Conservation (phyloP, 2,113 vertebrate genomes). For the Channa maculata region DNA sequence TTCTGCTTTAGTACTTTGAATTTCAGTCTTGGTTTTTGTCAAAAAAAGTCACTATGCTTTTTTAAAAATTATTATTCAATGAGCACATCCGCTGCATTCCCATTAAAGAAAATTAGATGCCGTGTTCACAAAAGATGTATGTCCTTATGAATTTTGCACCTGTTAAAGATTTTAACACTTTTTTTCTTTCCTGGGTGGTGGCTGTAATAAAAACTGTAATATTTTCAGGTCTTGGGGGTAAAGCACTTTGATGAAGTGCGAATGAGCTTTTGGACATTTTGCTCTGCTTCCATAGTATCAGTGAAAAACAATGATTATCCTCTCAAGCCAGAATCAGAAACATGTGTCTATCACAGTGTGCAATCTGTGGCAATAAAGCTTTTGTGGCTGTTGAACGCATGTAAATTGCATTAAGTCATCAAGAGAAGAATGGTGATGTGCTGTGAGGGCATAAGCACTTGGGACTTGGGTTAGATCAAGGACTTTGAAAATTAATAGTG, state of each 20-base stretch:
- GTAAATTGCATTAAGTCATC: conserved; percentile 76
- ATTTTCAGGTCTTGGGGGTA: conserved; percentile 62
- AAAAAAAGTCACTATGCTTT: too few species aligned
- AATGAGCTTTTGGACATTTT: conserved; percentile 68
- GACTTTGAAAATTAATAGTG: conserved; percentile 55
- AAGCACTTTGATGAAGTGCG: conserved; percentile 73
- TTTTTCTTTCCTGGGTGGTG: conserved; percentile 38
- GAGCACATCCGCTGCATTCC: background rate
- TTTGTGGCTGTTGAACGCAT: conserved; percentile 58
- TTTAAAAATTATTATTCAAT: too few species aligned
- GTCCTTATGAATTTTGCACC: conserved; percentile 48
- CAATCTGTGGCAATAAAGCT: conserved; percentile 67
- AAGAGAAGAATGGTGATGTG: conserved; percentile 48
- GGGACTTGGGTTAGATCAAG: conserved; percentile 53
- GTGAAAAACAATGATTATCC: conserved; percentile 74
- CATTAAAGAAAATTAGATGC: background rate
- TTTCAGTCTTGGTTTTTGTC: too few species aligned
- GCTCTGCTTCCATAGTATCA: conserved; percentile 71
- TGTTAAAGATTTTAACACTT: conserved; percentile 45
- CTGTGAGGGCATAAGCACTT: conserved; percentile 43
- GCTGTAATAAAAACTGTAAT: conserved; percentile 65
- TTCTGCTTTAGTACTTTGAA: too few species aligned
- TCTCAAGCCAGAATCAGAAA: conserved; percentile 71
- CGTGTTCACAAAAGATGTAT: background rate
- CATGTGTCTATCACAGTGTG: conserved; percentile 74